Conservation (phyloP, 2,888 invertebrate genomes). For the Cataglyphis cursor region DNA sequence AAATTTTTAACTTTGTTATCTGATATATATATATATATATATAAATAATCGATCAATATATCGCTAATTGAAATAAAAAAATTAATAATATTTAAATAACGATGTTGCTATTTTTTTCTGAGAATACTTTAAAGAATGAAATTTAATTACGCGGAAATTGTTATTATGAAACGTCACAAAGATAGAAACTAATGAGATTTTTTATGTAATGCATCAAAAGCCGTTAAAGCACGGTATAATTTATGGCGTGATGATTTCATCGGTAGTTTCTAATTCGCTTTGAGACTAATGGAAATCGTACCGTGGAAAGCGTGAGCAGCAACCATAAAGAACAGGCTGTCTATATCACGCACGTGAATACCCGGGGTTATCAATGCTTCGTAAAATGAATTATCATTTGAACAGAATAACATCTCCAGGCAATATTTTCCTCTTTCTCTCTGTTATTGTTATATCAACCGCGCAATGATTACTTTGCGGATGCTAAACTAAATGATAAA, state of each 20-base stretch:
- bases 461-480: not conserved
- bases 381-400: slow-evolving; percentile 36
- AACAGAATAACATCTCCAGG: slow-evolving; percentile 25
- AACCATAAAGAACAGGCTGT: slow-evolving; percentile 32
- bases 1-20: not conserved
- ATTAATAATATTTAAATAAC: slow-evolving; percentile 6
- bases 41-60: not conserved
- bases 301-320: slow-evolving; percentile 39
- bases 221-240: slow-evolving; percentile 30
- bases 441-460: not conserved
- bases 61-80: not conserved
- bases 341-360: slow-evolving; percentile 23
- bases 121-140: not conserved
- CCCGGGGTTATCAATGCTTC: slow-evolving; percentile 32
- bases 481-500: not conserved
- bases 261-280: slow-evolving; percentile 24
- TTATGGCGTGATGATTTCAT: slow-evolving; percentile 20
- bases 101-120: not conserved
- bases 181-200: not conserved
- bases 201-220: not conserved
- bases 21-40: not conserved
- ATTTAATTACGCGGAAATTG: not conserved
- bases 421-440: not conserved
- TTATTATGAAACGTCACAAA: not conserved
- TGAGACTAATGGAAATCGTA: slow-evolving; percentile 43